Base-by-base conservation (phyloP, 2,888 invertebrate species). In the Drosophila neoperkinsi region DNA sequence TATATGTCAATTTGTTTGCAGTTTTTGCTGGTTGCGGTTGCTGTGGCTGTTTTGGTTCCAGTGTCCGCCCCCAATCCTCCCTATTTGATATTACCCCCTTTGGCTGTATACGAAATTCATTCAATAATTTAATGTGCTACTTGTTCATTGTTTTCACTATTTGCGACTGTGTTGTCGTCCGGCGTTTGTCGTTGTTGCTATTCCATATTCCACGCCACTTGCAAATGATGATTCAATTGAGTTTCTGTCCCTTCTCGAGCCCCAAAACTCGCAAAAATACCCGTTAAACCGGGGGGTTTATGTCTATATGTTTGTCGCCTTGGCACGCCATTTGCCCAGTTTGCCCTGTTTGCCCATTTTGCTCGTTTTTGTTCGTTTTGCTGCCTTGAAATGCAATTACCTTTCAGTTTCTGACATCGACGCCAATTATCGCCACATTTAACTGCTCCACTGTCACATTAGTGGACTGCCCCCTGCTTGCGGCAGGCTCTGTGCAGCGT, bases 111-210 rank as follows among this genome's bases (percentile, higher is more conserved):
- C 79, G 71, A 82, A 85, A 88, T 84, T 90, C 88, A 87, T 82
- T 79, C 79, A 90, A 85, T 89, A 89, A 85, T 85, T 89, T 77
- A 79, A 89, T 84, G 81, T 81, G 69, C 68, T 33, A 56, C 63
- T 69, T 77, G 77, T 71, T 70, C 71, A 82, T 73, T 88, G 83
- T 86, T 80, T 82, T 79, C 57, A 65, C 61, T 79, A 74, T 82
- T 74, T 61, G 53, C 68, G 53, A 67, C 68, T 49, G 46, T 49
- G 46, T 46, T 7, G 3, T 21, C 16, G 28, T 38, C 53, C 69
- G 55, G 11, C n/a, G n/a, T 38, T 70, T 49, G 38, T 13, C 28
- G 28, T 30, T 70, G 60, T 51, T n/a, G 63, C 71, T 51, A 56
- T 56, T 56, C 36, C 55, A 36, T 55, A 55, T 31, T 43, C 43